These are phyloP conservation scores for Diphyllodes magnificus DNA, from an alignment of 2,113 vertebrate genomes.

Conservation along the genomic window DNA sequence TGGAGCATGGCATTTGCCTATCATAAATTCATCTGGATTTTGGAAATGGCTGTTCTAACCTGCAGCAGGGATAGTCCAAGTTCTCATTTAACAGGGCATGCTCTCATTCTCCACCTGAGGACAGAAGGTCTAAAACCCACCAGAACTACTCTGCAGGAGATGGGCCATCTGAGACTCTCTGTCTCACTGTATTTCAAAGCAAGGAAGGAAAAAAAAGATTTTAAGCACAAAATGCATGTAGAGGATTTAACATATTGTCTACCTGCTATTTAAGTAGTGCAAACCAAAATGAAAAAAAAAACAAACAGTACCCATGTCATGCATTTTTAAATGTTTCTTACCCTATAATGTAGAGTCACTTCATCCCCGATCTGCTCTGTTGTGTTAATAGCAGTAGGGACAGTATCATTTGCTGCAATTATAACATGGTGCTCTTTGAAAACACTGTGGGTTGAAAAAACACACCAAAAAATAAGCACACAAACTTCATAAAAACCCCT, in stretches of 20 bases:
- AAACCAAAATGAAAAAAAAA: neutral
- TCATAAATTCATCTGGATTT: neutral
- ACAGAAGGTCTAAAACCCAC: neutral
- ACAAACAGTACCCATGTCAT: neutral
- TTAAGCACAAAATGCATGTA: neutral
- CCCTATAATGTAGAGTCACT: conserved; percentile 85
- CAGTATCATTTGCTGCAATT: conserved; percentile 79
- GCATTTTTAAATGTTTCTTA: conserved; percentile 64
- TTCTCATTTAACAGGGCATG: neutral
- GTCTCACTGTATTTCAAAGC: neutral
- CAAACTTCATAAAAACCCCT: neutral
- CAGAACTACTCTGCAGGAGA: neutral
- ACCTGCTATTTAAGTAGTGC: neutral
- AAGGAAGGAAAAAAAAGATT: neutral
- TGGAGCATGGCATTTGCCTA: neutral
- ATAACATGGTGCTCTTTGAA: conserved; percentile 76
- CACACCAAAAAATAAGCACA: neutral
- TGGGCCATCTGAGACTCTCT: neutral
- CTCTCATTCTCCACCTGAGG: neutral
- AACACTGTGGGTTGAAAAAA: conserved; percentile 8
- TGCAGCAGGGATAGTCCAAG: neutral
- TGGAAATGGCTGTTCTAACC: neutral
- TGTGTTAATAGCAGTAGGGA: conserved; percentile 76
- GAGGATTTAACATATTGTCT: neutral
- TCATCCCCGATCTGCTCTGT: conserved; percentile 84